A percentile compares a stretch with the other conserved stretches of the same genome.
These are phyloP conservation scores for Orestias chungarensis DNA, from an alignment of 2,797 vertebrate species.

Conservation along the genomic window DNA sequence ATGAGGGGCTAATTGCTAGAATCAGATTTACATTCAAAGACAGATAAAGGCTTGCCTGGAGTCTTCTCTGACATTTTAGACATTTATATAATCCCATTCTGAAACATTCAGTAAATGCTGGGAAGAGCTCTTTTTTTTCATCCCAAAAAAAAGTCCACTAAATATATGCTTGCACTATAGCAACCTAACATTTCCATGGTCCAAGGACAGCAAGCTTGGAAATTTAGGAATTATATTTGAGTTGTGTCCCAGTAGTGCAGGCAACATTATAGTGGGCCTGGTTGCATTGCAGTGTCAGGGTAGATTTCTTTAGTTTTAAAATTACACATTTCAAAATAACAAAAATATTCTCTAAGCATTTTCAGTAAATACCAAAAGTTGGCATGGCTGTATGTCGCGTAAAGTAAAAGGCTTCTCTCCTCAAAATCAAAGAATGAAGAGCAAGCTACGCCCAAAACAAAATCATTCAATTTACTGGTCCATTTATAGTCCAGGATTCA, in stretches of 20 bases:
- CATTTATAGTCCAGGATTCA: too few species aligned
- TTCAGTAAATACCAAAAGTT: not conserved
- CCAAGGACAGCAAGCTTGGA: not conserved
- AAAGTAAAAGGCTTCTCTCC: not conserved
- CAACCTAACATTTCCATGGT: not conserved
- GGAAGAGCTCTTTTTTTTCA: too few species aligned
- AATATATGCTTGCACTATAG: too few species aligned
- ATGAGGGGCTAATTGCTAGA: not conserved
- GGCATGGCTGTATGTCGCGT: not conserved
- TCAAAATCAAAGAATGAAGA: too few species aligned
- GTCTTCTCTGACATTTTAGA: not conserved
- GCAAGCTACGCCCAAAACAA: too few species aligned
- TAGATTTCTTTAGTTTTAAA: not conserved
- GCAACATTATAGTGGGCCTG: not conserved
- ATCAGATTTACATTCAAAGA: not conserved
- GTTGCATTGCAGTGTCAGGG: not conserved
- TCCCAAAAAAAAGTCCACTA: too few species aligned
- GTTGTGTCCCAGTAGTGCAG: not conserved
- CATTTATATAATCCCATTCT: not conserved
- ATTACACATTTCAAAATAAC: not conserved
- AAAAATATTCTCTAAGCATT: not conserved
- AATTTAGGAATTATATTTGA: not conserved
- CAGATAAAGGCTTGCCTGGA: not conserved
- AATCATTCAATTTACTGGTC: not conserved
- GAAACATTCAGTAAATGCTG: too few species aligned